These are phyloP conservation scores for Rhinophrynus dorsalis DNA, from an alignment of 2,797 vertebrate genomes.

Conservation along the genomic window DNA sequence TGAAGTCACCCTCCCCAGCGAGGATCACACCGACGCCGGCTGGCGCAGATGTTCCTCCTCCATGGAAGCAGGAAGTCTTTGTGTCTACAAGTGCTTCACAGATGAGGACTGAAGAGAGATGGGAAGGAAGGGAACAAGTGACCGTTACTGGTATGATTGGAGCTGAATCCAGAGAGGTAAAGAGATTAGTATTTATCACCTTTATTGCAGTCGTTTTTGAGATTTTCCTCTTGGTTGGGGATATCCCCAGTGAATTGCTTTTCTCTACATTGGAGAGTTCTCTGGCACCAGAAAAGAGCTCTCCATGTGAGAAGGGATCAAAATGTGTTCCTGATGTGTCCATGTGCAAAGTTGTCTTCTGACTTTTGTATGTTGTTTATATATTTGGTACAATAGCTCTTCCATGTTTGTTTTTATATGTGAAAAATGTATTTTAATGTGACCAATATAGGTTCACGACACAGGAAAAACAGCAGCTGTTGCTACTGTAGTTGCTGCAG, in stretches of 20 bases:
- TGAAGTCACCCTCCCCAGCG: slow-evolving; percentile 84
- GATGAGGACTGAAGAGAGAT: slow-evolving; percentile 74
- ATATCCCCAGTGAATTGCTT: too few relatives aligned
- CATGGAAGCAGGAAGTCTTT: slow-evolving; percentile 89
- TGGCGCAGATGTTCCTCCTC: slow-evolving; percentile 82
- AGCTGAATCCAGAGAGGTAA: slow-evolving; percentile 77
- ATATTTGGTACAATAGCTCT: background rate
- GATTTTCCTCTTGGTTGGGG: too few relatives aligned
- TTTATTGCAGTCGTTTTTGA: too few relatives aligned
- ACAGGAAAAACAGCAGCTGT: slow-evolving; percentile 74
- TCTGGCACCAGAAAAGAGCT: too few relatives aligned
- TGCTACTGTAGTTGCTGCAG: slow-evolving; percentile 75
- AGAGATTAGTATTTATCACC: background rate
- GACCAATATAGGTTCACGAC: slow-evolving; percentile 67
- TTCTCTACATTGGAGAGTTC: too few relatives aligned
- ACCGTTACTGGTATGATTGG: slow-evolving; percentile 55
- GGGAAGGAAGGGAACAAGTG: slow-evolving; percentile 74
- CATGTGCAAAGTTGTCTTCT: background rate
- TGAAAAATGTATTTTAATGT: slow-evolving; percentile 56
- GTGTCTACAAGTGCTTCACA: slow-evolving; percentile 72
- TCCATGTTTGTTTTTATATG: slow-evolving; percentile 14
- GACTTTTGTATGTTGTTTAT: background rate
- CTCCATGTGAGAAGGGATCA: too few relatives aligned
- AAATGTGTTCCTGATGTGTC: too few relatives aligned
- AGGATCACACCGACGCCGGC: slow-evolving; percentile 71